A percentile compares a stretch with the other conserved stretches of the same genome.
Conservation (phyloP, 2,113 vertebrate genomes). For the Menidia beryllina region DNA sequence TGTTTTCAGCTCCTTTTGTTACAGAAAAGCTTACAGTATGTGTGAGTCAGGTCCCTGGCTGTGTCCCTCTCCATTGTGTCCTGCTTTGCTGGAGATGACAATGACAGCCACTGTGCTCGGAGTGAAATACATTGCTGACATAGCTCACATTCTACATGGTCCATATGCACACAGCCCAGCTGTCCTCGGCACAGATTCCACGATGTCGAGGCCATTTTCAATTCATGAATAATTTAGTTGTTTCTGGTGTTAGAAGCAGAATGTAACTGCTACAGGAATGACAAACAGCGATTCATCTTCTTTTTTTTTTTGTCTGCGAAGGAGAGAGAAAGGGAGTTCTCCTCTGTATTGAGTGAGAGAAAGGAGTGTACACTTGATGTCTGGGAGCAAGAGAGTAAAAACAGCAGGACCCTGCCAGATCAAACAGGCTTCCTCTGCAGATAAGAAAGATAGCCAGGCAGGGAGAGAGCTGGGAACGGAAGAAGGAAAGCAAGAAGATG, state of each 20-base stretch:
- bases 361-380: slow-evolving; percentile 48
- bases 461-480: slow-evolving; percentile 35
- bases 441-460: slow-evolving; percentile 46
- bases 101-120: slow-evolving; percentile 70
- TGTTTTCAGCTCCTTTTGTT: slow-evolving; percentile 58
- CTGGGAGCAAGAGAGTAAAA: slow-evolving; percentile 55
- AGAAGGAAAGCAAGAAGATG: slow-evolving; percentile 33
- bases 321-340: slow-evolving; percentile 21
- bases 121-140: slow-evolving; percentile 57
- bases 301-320: slow-evolving; percentile 25
- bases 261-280: slow-evolving; percentile 4
- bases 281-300: slow-evolving; percentile 16
- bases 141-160: slow-evolving; percentile 63
- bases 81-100: slow-evolving; percentile 54
- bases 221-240: slow-evolving; percentile 67
- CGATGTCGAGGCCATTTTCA: slow-evolving; percentile 55
- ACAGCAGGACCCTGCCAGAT: slow-evolving; percentile 69
- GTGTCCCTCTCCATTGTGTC: slow-evolving; percentile 78
- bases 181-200: slow-evolving; percentile 37
- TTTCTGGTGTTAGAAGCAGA: slow-evolving; percentile 53
- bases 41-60: slow-evolving; percentile 71
- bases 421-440: slow-evolving; percentile 75
- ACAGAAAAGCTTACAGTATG: slow-evolving; percentile 56
- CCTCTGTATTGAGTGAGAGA: slow-evolving; percentile 24
- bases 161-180: slow-evolving; percentile 58